Evolutionary conservation across 2,888 invertebrate species (phyloP).

Genomic region (Troilus luridus): DNA sequence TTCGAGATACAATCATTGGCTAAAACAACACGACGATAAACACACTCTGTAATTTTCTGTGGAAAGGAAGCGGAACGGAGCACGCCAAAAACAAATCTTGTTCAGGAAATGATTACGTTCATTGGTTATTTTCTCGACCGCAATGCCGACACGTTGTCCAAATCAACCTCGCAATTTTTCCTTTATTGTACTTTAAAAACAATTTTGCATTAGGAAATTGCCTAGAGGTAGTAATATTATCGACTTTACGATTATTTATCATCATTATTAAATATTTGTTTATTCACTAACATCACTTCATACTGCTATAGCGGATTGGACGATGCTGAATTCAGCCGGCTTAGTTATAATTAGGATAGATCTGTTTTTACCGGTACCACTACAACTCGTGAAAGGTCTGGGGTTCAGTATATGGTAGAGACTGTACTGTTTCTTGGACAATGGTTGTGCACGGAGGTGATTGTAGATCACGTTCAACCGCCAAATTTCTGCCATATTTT

Average conservation of each 20-base stretch:
- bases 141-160: neutral
- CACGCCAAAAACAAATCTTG: conserved; percentile 33
- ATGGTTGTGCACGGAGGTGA: too few relatives aligned
- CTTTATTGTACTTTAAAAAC: neutral
- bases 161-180: neutral
- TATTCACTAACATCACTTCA: too few relatives aligned
- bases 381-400: too few relatives aligned
- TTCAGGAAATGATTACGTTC: conserved; percentile 25
- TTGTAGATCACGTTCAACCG: too few relatives aligned
- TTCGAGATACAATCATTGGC: neutral
- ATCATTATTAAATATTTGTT: too few relatives aligned
- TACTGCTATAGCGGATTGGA: too few relatives aligned
- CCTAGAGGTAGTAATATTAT: neutral
- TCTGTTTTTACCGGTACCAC: too few relatives aligned
- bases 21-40: conserved; percentile 30
- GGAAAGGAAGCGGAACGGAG: neutral
- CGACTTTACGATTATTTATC: neutral
- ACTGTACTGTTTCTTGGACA: too few relatives aligned
- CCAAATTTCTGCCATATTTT: neutral
- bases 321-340: too few relatives aligned
- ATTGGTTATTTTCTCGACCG: neutral
- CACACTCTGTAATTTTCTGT: conserved; percentile 6
- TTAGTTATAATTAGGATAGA: too few relatives aligned
- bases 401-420: too few relatives aligned
- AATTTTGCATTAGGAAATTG: neutral